phyloP scores from a whole-genome alignment of 2,797 vertebrate genomes.

The Gorsachius magnificus region DNA sequence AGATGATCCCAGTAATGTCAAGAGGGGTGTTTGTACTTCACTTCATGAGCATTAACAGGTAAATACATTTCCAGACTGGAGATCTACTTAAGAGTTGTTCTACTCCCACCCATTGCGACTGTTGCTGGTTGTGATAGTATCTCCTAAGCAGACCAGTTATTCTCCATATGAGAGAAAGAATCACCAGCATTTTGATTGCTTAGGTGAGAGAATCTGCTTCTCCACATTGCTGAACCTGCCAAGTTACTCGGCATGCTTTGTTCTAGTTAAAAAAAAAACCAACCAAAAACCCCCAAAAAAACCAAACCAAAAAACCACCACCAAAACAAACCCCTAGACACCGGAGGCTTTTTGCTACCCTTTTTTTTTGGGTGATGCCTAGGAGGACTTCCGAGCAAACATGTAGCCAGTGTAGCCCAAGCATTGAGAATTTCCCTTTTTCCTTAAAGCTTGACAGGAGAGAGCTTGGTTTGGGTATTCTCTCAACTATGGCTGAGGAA shows the following conservation, averaged over 20 bases:
- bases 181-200: not conserved
- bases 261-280: not conserved
- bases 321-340: not conserved
- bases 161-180: not conserved
- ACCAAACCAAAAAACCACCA: not conserved
- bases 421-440: not conserved
- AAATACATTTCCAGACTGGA: not conserved
- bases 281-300: not conserved
- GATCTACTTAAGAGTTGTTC: not conserved
- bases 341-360: rapidly evolving
- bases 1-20: not conserved
- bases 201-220: not conserved
- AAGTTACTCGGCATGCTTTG: not conserved
- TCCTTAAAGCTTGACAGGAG: not conserved
- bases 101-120: rapidly evolving
- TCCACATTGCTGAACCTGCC: not conserved
- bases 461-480: not conserved
- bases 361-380: not conserved
- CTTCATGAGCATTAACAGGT: rapidly evolving
- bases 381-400: not conserved
- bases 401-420: not conserved
- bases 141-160: not conserved
- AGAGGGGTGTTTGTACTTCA: not conserved
- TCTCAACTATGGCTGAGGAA: not conserved
- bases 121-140: not conserved